Evolutionary conservation across 2,113 vertebrate genomes (phyloP).

Genomic region (Oceanites oceanicus): DNA sequence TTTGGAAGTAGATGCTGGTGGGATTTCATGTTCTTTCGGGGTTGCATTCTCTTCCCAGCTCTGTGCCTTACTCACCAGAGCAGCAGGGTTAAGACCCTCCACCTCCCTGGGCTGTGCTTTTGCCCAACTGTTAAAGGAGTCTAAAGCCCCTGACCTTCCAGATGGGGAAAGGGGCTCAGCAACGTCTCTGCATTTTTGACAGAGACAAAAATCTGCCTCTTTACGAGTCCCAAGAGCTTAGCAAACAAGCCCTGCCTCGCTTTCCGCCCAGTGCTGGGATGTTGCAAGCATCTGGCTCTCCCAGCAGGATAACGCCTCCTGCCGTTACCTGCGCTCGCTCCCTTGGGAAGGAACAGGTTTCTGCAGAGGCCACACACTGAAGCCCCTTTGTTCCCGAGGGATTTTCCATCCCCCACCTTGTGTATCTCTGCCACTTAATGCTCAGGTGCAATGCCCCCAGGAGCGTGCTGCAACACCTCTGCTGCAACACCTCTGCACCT

Average conservation of each 20-base stretch:
- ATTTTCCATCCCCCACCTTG: neutral
- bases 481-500: neutral
- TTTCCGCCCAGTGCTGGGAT: neutral
- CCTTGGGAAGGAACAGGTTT: neutral
- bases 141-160: neutral
- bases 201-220: neutral
- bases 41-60: neutral
- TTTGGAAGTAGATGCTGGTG: neutral
- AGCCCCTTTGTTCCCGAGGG: neutral
- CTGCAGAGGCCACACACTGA: neutral
- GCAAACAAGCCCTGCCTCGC: neutral
- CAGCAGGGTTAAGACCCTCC: neutral
- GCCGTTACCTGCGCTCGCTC: fast-evolving
- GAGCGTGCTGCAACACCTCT: neutral
- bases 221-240: neutral
- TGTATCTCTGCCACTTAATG: neutral
- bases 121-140: neutral
- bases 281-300: neutral
- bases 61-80: neutral
- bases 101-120: neutral
- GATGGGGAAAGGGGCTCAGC: neutral
- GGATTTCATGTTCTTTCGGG: neutral
- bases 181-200: neutral
- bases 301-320: neutral
- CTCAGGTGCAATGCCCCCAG: neutral